Evolutionary conservation across 2,888 invertebrate genomes (phyloP).

Genomic region (Eupithecia vulgata): DNA sequence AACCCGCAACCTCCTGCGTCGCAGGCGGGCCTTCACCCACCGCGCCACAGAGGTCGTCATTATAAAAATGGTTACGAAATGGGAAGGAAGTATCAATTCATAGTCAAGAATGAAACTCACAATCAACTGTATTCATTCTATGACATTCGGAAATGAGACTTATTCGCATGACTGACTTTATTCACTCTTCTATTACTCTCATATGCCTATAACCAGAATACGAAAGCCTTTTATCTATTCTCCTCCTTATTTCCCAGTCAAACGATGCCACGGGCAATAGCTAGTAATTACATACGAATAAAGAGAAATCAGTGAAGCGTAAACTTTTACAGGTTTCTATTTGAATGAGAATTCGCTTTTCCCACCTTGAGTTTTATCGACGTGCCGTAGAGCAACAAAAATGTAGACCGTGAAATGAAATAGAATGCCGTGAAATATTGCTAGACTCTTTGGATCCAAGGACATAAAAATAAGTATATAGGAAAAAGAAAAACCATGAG

Average conservation of each 20-base stretch:
- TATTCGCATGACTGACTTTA: neutral
- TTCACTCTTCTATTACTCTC: neutral
- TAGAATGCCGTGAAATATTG: neutral
- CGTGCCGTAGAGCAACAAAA: conserved; percentile 7
- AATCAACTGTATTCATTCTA: neutral
- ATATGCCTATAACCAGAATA: neutral
- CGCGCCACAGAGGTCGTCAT: too few species aligned
- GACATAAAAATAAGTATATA: neutral
- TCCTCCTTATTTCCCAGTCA: neutral
- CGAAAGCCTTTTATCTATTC: neutral
- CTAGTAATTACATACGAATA: conserved; percentile 18
- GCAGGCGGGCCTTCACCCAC: too few species aligned
- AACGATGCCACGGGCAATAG: conserved; percentile 2
- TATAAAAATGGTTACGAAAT: too few species aligned
- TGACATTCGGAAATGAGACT: neutral
- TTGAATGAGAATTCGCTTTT: conserved; percentile 34
- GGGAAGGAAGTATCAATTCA: too few species aligned
- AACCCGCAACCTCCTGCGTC: too few species aligned
- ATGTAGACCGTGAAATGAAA: neutral
- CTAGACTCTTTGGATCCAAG: neutral
- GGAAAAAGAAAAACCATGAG: neutral
- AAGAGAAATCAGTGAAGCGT: conserved; percentile 12
- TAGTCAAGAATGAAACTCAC: neutral
- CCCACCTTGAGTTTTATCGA: conserved; percentile 24
- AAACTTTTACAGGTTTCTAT: conserved; percentile 30